Evolutionary conservation across 1,140 invertebrate genomes (phyloP).

Genomic region (Hirudo medicinalis): DNA sequence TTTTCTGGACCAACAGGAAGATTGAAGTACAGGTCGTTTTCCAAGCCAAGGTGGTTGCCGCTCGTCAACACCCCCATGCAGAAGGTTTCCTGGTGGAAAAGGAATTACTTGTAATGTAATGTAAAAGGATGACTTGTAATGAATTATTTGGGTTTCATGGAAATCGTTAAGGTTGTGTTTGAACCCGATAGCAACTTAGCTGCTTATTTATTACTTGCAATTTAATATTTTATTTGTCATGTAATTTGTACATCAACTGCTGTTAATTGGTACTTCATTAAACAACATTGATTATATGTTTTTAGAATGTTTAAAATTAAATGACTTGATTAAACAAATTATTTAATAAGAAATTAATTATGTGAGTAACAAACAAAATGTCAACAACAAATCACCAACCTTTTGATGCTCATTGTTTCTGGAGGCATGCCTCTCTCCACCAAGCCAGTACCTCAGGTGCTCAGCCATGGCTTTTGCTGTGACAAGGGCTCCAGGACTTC

Average conservation of each 20-base stretch:
- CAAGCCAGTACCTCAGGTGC: slow-evolving; percentile 3
- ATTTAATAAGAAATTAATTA: background rate
- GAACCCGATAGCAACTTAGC: too few relatives aligned
- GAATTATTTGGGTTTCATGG: too few relatives aligned
- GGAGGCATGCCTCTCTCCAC: too few relatives aligned
- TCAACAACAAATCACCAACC: too few relatives aligned
- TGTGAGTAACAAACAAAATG: background rate
- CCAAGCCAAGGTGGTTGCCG: background rate
- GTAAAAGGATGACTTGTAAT: too few relatives aligned
- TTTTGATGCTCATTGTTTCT: background rate
- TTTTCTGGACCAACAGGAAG: background rate
- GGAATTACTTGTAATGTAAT: too few relatives aligned
- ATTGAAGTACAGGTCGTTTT: slow-evolving; percentile 1
- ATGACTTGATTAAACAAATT: background rate
- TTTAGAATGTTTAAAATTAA: background rate
- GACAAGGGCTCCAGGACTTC: background rate
- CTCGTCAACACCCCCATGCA: background rate
- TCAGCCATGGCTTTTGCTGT: background rate
- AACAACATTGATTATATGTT: background rate
- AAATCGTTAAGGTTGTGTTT: too few relatives aligned
- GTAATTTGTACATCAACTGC: too few relatives aligned
- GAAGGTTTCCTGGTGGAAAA: background rate
- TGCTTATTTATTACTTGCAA: background rate
- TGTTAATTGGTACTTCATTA: too few relatives aligned
- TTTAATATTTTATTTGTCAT: too few relatives aligned